These are phyloP conservation scores for Taenioides sp. DNA, from an alignment of 2,797 vertebrate genomes.

Conservation along the genomic window DNA sequence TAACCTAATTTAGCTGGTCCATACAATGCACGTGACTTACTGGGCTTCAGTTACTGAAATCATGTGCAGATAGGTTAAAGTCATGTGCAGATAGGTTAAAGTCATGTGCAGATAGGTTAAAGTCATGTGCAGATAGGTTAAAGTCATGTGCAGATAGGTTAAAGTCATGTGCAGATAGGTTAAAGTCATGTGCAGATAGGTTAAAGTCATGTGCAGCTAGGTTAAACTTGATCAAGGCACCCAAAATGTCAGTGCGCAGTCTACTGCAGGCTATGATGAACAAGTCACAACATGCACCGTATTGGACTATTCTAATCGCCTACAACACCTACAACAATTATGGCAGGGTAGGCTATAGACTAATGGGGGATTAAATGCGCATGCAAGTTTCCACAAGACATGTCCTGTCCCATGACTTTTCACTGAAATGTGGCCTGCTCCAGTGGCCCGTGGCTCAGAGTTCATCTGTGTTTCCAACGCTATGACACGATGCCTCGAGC, in stretches of 20 bases:
- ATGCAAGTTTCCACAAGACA: neutral
- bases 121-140: constrained; percentile 5
- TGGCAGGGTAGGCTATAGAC: neutral
- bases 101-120: constrained; percentile 5
- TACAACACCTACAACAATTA: neutral
- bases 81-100: constrained; percentile 6
- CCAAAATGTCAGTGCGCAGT: neutral
- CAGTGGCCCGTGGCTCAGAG: neutral
- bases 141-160: constrained; percentile 26
- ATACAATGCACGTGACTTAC: constrained; percentile 37
- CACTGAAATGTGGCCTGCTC: constrained; percentile 5
- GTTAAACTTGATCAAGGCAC: neutral
- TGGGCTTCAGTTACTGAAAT: constrained; percentile 9
- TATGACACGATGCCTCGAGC: neutral
- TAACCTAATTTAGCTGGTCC: neutral
- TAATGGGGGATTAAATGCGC: neutral
- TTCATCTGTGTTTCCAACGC: neutral
- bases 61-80: constrained; percentile 20
- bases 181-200: constrained; percentile 27
- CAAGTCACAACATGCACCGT: no score
- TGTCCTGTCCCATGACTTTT: neutral
- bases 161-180: constrained; percentile 27
- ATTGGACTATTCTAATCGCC: neutral
- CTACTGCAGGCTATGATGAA: neutral
- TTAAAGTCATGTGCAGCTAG: constrained; percentile 7